Percentiles rank a stretch among this genome's conserved stretches.
phyloP scores from a whole-genome alignment of 2,113 vertebrate genomes.

The Garra rufa region DNA sequence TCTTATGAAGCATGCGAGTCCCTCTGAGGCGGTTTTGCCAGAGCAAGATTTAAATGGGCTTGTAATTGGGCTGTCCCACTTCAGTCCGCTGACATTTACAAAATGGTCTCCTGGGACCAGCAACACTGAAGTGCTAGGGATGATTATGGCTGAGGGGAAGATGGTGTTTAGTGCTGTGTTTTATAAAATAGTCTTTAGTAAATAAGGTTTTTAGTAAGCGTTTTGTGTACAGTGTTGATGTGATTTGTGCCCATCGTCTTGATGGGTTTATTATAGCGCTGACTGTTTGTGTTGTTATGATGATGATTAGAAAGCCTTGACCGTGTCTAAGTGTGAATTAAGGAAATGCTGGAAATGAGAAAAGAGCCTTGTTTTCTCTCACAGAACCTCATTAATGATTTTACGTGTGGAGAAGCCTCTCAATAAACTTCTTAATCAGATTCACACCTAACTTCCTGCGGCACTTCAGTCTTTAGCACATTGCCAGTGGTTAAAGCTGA shows the following conservation, averaged over 20 bases:
- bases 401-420: not conserved
- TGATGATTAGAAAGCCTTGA: conserved; percentile 18
- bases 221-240: conserved; percentile 14
- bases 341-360: no score
- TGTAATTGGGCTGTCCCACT: conserved; percentile 58
- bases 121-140: conserved; percentile 39
- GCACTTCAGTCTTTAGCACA: not conserved
- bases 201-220: not conserved
- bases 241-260: conserved; percentile 13
- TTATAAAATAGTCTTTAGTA: not conserved
- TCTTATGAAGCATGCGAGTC: conserved; percentile 41
- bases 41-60: conserved; percentile 48
- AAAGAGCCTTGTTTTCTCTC: not conserved
- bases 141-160: conserved; percentile 24
- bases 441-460: not conserved
- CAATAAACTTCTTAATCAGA: not conserved
- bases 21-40: conserved; percentile 39
- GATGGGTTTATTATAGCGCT: conserved; percentile 45
- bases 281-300: conserved; percentile 27
- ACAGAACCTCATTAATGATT: conserved; percentile 8
- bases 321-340: not conserved
- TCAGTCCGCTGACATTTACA: conserved; percentile 42
- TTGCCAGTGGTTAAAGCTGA: conserved; percentile 18
- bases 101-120: conserved; percentile 51
- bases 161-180: conserved; percentile 27